Evolutionary conservation across 2,797 vertebrate species (phyloP).

Genomic region (Sebastes umbrosus): DNA sequence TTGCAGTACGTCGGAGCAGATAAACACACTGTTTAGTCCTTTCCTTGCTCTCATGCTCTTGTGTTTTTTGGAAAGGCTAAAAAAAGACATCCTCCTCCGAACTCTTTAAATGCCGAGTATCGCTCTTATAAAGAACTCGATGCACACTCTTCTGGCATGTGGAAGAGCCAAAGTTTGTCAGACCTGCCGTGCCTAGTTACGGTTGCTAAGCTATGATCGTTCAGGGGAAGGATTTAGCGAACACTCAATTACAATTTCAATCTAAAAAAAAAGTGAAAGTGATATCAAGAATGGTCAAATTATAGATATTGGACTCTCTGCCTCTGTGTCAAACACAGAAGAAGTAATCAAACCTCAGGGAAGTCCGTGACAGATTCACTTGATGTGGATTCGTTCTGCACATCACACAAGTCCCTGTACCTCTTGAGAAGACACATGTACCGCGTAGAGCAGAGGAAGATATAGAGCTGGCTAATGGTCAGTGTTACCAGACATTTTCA

Average conservation of each 20-base stretch:
- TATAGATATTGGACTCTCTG: background rate
- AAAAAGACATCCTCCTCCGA: background rate
- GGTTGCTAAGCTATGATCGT: background rate
- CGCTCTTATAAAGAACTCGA: background rate
- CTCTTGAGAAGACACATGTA: background rate
- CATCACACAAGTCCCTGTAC: background rate
- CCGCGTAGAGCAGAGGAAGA: background rate
- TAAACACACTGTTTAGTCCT: background rate
- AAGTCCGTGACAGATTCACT: background rate
- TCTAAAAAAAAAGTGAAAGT: background rate
- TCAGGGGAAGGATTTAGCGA: background rate
- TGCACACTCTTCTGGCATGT: background rate
- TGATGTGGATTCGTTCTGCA: background rate
- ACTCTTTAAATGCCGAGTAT: background rate
- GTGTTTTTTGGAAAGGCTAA: background rate
- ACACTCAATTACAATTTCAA: background rate
- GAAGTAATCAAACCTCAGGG: background rate
- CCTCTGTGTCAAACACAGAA: background rate
- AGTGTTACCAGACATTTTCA: background rate
- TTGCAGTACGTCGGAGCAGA: background rate
- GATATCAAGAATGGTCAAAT: background rate
- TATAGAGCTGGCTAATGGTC: background rate
- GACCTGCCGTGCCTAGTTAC: background rate
- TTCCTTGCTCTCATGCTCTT: background rate
- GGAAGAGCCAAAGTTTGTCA: background rate